A percentile compares a stretch with the other conserved stretches of the same genome.
Conservation (phyloP, 2,888 invertebrate species). For the Dioctria rufipes region DNA sequence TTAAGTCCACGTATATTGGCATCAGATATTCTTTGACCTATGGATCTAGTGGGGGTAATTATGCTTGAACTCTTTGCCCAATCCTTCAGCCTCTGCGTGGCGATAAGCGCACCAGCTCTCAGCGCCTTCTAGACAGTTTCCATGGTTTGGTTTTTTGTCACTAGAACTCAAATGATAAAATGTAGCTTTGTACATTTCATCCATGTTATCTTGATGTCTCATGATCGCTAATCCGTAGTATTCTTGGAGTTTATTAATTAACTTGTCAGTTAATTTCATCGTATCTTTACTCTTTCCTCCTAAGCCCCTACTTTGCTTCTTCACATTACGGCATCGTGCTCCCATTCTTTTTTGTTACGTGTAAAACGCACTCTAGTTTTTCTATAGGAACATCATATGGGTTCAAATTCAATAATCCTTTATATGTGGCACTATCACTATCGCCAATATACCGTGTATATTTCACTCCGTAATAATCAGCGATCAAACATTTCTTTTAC, state of each 20-base stretch:
- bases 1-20: constrained; percentile 26
- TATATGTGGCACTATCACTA: constrained; percentile 58
- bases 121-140: constrained; percentile 56
- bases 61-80: constrained; percentile 26
- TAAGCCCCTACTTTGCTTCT: constrained; percentile 41
- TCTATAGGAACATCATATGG: constrained; percentile 55
- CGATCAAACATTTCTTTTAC: no score
- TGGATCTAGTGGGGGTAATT: constrained; percentile 20
- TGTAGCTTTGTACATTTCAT: no score
- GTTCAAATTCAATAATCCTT: constrained; percentile 58
- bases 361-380: constrained; percentile 23
- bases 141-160: constrained; percentile 56
- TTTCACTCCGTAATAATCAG: constrained; percentile 56
- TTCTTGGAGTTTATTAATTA: no score
- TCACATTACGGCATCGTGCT: constrained; percentile 56
- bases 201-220: no score
- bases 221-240: no score
- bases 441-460: constrained; percentile 59
- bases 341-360: constrained; percentile 59
- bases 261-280: constrained; percentile 58
- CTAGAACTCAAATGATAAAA: constrained; percentile 58
- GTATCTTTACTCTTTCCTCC: constrained; percentile 47
- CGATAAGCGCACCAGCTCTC: constrained; percentile 60
- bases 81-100: constrained; percentile 22
- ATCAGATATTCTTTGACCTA: constrained; percentile 6